A percentile compares a stretch with the other conserved stretches of the same genome.
phyloP scores from a whole-genome alignment of 2,113 vertebrate species.

The Pica pica region DNA sequence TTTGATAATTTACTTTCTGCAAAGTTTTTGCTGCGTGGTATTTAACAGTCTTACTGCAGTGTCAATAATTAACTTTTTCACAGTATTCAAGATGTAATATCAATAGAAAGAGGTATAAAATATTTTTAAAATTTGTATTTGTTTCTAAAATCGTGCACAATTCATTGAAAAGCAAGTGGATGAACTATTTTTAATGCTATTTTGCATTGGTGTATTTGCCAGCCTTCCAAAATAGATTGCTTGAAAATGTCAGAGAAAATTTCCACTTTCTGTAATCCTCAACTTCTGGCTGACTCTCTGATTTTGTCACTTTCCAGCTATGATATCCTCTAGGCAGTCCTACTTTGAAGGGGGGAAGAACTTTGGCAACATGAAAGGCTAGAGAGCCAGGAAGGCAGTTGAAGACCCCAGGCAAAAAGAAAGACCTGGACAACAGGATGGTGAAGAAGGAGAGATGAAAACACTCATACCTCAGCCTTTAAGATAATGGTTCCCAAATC shows the following conservation, averaged over 20 bases:
- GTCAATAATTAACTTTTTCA: neutral
- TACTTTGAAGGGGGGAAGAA: neutral
- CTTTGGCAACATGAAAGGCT: neutral
- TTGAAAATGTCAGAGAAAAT: neutral
- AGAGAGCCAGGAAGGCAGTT: too few species aligned
- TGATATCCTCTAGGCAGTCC: neutral
- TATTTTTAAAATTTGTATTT: neutral
- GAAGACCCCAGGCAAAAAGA: neutral
- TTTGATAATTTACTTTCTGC: neutral
- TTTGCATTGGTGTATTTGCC: neutral
- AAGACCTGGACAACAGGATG: neutral
- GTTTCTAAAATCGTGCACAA: neutral
- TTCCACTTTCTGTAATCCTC: neutral
- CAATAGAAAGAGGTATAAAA: neutral
- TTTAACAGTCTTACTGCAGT: neutral
- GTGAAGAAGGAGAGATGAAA: neutral
- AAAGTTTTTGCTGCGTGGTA: neutral
- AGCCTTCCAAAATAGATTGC: neutral
- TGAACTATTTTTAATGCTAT: neutral
- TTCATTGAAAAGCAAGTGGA: neutral
- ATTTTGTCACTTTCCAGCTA: neutral
- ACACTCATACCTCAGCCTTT: neutral
- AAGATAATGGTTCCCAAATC: neutral
- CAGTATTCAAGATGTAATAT: neutral
- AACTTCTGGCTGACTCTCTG: neutral